Evolutionary conservation across 2,113 vertebrate species (phyloP), one percentile per base, ranked within the genome.

Genomic region (Coregonus clupeaformis): DNA sequence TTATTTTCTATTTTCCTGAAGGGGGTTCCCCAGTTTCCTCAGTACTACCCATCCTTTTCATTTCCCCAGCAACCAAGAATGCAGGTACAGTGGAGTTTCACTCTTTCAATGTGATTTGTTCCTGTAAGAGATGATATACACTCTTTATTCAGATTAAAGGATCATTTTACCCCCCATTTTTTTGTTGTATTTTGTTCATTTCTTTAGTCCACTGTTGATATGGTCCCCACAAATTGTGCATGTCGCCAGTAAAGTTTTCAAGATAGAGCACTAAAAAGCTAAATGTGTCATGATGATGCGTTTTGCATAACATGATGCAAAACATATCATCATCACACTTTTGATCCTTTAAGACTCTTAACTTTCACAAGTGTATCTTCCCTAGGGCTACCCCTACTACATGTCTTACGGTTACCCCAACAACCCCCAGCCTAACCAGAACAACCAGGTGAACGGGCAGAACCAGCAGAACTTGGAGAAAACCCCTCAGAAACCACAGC

Each of bases 371-470:
- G 57, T 12, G 6, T 65, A 2, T 32, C 0, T 25, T 1, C 69
- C 20, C 20, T 82, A 94, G 93, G 85, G 88, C 20, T 92, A 81
- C 70, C 82, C 80, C 0, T 93, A 91, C 81, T 94, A 85, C 16
- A 16, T 83, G 7, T 69, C 79, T 6, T 93, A 93, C 16, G 86
- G 88, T 12, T 93, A 89, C 62, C 89, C 92, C n/a, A 90, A 87
- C 76, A 92, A 91, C 47, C 52, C 76, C 1, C 89, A 87, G 78
- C 91, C 90, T 18, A 81, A 74, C 66, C 80, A 68, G 60, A 91
- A 85, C 81, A 52, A 52, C 49, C 49, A 52, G 49, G 18, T 18
- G 14, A 52, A 52, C 3, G 18, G 18, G 25, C 69, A 30, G 29
- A 57, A 27, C 3, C 87, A 88, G 71, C 89, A 85, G 75, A 83